These are phyloP conservation scores for Brachionus rotundiformis DNA, from an alignment of 1,140 invertebrate species.

Conservation along the genomic window DNA sequence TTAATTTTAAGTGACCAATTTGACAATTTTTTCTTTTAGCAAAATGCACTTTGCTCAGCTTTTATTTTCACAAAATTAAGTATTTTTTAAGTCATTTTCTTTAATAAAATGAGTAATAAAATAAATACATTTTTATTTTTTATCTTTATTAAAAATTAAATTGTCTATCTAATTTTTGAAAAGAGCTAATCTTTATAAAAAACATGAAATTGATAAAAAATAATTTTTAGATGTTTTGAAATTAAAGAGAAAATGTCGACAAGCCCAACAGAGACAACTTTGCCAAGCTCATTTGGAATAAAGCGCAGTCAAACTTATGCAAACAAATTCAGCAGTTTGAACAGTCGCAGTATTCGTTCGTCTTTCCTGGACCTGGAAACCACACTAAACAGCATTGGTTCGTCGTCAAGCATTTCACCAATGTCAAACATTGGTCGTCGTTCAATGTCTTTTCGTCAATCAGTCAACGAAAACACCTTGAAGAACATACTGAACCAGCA, in stretches of 20 bases:
- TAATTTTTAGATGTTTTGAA: neutral
- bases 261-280: neutral
- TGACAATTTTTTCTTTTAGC: neutral
- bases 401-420: conserved; percentile 4
- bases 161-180: no score
- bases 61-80: no score
- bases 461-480: neutral
- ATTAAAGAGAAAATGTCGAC: neutral
- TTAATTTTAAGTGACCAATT: neutral
- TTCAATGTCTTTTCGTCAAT: neutral
- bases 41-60: no score
- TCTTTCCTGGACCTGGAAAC: neutral
- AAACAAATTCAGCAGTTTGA: conserved; percentile 21
- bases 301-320: conserved; percentile 12
- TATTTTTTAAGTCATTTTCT: no score
- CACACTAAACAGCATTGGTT: neutral
- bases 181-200: no score
- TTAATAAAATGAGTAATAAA: no score
- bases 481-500: neutral
- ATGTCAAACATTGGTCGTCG: neutral
- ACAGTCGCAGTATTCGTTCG: neutral
- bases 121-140: no score
- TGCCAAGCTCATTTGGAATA: neutral
- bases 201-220: no score
- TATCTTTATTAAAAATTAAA: no score